phyloP scores from a whole-genome alignment of 2,113 vertebrate species.

The Gavialis gangeticus region DNA sequence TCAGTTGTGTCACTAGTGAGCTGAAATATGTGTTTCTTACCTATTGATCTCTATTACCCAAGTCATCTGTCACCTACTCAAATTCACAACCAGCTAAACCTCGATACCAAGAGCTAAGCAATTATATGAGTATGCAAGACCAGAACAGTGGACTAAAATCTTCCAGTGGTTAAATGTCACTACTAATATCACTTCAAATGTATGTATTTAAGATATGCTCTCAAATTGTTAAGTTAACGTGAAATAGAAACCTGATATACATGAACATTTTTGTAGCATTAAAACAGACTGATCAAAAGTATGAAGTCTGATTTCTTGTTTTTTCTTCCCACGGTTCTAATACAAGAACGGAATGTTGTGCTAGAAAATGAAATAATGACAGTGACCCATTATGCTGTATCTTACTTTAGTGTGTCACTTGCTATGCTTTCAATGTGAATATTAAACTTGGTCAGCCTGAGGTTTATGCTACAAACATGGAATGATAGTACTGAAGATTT shows the following conservation, averaged over 20 bases:
- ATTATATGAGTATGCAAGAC: background rate
- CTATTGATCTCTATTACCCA: conserved; percentile 26
- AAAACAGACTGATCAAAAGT: background rate
- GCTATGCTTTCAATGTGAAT: background rate
- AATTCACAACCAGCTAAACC: conserved; percentile 26
- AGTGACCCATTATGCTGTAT: background rate
- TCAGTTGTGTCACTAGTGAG: conserved; percentile 28
- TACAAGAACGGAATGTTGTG: background rate
- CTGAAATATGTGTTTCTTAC: conserved; percentile 21
- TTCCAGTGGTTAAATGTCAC: background rate
- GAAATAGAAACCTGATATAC: background rate
- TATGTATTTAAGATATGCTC: background rate
- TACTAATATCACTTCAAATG: background rate
- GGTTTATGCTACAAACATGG: background rate
- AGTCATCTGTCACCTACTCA: background rate
- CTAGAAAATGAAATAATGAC: background rate
- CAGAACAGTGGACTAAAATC: background rate
- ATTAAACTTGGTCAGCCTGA: background rate
- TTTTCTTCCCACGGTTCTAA: background rate
- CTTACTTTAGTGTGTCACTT: background rate
- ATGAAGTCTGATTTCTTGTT: background rate
- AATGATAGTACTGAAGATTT: background rate
- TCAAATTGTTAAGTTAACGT: background rate
- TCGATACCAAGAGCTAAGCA: background rate
- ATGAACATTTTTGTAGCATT: background rate